Percentiles rank a stretch among this genome's conserved stretches.
Evolutionary conservation across 2,113 vertebrate genomes (phyloP).

Genomic region (Gambusia affinis): DNA sequence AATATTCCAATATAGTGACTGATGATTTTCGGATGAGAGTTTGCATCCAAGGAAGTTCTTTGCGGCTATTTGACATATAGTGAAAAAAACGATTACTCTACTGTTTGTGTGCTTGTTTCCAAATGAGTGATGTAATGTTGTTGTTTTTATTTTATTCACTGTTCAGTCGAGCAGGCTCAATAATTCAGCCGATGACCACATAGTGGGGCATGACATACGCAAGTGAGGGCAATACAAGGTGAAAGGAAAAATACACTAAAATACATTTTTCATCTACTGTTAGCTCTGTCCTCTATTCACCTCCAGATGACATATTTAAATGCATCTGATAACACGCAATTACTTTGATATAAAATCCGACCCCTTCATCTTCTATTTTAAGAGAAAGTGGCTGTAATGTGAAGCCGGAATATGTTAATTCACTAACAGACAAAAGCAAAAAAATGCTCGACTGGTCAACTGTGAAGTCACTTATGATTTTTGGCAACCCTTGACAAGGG

Average conservation of each 20-base stretch:
- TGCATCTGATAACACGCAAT: slow-evolving; percentile 42
- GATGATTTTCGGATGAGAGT: no score
- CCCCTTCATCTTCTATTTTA: slow-evolving; percentile 6
- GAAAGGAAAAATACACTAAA: neutral
- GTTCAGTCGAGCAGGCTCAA: slow-evolving; percentile 29
- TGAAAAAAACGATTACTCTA: neutral
- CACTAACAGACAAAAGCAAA: slow-evolving; percentile 22
- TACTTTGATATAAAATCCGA: slow-evolving; percentile 12
- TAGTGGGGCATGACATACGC: slow-evolving; percentile 8
- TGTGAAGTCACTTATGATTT: slow-evolving; percentile 19
- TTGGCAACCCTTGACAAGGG: slow-evolving; percentile 17
- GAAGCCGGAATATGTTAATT: slow-evolving; percentile 32
- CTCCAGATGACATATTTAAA: slow-evolving; percentile 43
- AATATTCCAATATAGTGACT: no score
- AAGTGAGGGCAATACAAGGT: neutral
- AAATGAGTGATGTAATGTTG: slow-evolving; percentile 37
- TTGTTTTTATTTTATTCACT: slow-evolving; percentile 21
- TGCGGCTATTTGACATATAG: neutral
- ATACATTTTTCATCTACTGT: slow-evolving; percentile 30
- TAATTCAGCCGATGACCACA: neutral
- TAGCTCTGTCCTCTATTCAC: slow-evolving; percentile 35
- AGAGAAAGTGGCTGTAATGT: slow-evolving; percentile 2
- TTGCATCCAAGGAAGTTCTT: no score
- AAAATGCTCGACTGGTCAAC: slow-evolving; percentile 29
- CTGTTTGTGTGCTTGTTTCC: slow-evolving; percentile 18